phyloP scores from a whole-genome alignment of 2,113 vertebrate species.

The Saguinus midas region DNA sequence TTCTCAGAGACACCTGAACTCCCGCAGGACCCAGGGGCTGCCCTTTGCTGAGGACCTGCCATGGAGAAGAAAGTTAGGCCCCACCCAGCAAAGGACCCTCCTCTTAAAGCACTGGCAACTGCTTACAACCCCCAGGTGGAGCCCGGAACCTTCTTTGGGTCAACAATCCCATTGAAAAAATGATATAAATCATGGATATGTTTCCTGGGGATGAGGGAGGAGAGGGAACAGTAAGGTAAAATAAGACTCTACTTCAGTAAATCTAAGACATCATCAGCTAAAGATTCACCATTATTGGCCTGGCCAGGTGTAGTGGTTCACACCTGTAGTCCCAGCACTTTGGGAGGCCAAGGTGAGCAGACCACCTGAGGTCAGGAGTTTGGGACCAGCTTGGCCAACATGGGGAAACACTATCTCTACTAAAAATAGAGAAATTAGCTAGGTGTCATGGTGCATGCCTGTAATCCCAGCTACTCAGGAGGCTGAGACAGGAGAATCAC shows the following conservation, averaged over 20 bases:
- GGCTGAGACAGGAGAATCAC: too few relatives aligned
- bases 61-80: conserved; percentile 24
- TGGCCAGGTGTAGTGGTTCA: too few relatives aligned
- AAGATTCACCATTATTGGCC: too few relatives aligned
- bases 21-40: conserved; percentile 92
- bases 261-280: not conserved
- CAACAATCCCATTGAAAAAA: not conserved
- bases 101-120: not conserved
- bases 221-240: not conserved
- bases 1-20: conserved; percentile 91
- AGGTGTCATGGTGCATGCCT: too few relatives aligned
- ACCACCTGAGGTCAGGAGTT: too few relatives aligned
- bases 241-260: not conserved
- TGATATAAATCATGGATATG: accelerated
- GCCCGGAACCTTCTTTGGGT: not conserved
- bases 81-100: not conserved
- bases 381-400: too few relatives aligned
- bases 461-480: too few relatives aligned
- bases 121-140: accelerated
- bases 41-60: conserved; percentile 95
- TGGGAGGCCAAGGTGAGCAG: too few relatives aligned
- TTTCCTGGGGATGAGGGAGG: accelerated
- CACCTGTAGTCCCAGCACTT: too few relatives aligned
- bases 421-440: too few relatives aligned
- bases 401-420: too few relatives aligned